These are phyloP conservation scores for Acrossocheilus fasciatus DNA, from an alignment of 2,797 vertebrate genomes.

Conservation along the genomic window DNA sequence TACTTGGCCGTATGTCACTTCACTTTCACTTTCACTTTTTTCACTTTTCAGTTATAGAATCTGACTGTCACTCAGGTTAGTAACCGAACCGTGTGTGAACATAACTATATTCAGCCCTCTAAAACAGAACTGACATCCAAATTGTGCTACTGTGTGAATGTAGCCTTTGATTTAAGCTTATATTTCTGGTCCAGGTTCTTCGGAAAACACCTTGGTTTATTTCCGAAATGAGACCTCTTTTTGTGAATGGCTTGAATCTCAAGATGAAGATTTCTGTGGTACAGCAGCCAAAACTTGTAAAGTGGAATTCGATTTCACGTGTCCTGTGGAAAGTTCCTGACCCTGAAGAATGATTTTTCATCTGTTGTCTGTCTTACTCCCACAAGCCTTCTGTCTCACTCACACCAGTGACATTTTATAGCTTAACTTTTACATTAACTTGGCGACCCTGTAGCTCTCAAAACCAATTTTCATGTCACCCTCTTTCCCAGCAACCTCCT, in stretches of 20 bases:
- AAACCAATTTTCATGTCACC: slow-evolving; percentile 63
- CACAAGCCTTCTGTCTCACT: slow-evolving; percentile 65
- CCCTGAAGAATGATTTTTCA: slow-evolving; percentile 66
- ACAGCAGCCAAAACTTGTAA: slow-evolving; percentile 60
- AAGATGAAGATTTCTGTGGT: slow-evolving; percentile 51
- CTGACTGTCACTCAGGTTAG: neutral
- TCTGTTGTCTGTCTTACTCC: slow-evolving; percentile 59
- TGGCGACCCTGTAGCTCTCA: slow-evolving; percentile 59
- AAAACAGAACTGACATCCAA: neutral
- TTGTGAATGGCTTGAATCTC: slow-evolving; percentile 1
- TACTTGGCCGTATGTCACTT: too few species aligned
- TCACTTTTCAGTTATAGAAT: neutral
- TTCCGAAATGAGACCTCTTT: neutral
- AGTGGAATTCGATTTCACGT: slow-evolving; percentile 67
- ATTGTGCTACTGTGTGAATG: neutral
- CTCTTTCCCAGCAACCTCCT: slow-evolving; percentile 58
- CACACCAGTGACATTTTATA: slow-evolving; percentile 60
- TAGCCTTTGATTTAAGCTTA: neutral
- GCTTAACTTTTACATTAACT: slow-evolving; percentile 70
- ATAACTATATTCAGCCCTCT: neutral
- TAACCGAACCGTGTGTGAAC: neutral
- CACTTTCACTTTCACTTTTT: too few species aligned
- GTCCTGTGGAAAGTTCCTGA: slow-evolving; percentile 73
- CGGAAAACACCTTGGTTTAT: neutral
- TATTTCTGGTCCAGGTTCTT: slow-evolving; percentile 6